phyloP scores from a whole-genome alignment of 2,888 invertebrate genomes.

The Ramazzottius varieornatus region DNA sequence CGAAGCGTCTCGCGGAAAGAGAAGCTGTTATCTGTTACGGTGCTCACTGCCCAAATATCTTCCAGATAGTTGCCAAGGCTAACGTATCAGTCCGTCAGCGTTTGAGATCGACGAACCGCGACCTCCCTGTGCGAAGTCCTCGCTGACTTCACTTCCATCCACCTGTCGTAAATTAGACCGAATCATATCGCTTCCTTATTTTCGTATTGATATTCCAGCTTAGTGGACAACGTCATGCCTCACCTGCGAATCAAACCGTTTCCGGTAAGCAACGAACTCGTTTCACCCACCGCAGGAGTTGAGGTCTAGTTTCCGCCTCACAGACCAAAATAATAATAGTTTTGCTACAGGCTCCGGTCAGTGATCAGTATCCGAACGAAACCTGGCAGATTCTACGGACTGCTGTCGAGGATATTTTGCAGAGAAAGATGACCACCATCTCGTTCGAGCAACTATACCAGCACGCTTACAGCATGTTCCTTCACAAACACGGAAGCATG shows the following conservation, averaged over 20 bases:
- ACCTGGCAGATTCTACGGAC: background rate
- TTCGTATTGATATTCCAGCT: background rate
- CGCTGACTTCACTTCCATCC: too few species aligned
- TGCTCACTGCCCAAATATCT: too few species aligned
- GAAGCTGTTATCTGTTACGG: too few species aligned
- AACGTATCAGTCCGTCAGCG: too few species aligned
- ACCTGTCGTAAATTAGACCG: too few species aligned
- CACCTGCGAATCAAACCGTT: background rate
- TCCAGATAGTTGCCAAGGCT: too few species aligned
- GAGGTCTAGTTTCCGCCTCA: background rate
- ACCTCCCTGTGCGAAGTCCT: too few species aligned
- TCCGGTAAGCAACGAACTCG: background rate
- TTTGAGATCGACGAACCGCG: too few species aligned
- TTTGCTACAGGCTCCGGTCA: background rate
- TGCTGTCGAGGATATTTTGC: background rate
- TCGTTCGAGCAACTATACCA: background rate
- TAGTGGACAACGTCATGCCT: background rate
- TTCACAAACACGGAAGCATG: background rate
- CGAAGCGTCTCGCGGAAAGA: too few species aligned
- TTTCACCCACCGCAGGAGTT: background rate
- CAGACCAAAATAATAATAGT: background rate
- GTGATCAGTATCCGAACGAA: background rate
- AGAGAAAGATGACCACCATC: background rate
- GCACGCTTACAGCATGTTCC: background rate
- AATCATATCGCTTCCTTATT: background rate